A percentile compares a stretch with the other conserved stretches of the same genome.
Evolutionary conservation across 2,888 invertebrate species (phyloP).

Genomic region (Dasysyrphus albostriatus): DNA sequence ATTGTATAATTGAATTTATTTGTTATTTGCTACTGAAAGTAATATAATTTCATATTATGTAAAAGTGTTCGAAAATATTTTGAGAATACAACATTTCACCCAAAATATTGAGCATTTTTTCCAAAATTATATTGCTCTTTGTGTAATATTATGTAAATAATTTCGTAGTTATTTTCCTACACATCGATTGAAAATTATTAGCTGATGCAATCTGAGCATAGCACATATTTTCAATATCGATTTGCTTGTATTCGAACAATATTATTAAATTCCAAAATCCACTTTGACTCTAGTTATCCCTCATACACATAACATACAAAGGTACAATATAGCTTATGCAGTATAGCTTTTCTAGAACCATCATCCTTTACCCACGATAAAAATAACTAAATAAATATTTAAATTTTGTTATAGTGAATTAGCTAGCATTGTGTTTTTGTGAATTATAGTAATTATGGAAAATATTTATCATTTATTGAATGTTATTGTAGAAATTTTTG

Average conservation of each 20-base stretch:
- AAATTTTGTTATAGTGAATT: constrained; percentile 18
- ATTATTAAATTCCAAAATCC: constrained; percentile 23
- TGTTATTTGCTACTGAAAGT: too few relatives aligned
- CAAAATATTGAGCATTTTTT: neutral
- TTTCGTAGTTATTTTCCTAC: neutral
- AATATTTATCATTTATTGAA: neutral
- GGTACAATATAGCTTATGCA: too few relatives aligned
- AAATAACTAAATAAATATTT: constrained; percentile 13
- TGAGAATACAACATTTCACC: too few relatives aligned
- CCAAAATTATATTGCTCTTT: neutral
- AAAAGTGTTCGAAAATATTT: too few relatives aligned
- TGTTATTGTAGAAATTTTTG: neutral
- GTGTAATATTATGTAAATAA: neutral
- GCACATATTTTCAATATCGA: neutral
- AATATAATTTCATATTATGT: too few relatives aligned
- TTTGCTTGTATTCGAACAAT: neutral
- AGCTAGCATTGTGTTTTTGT: neutral
- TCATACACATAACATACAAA: too few relatives aligned
- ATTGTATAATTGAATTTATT: too few relatives aligned
- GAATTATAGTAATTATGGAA: neutral
- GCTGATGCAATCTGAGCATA: neutral
- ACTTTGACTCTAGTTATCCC: neutral
- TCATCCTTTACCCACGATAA: neutral
- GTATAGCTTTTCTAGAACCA: neutral
- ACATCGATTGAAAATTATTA: neutral